phyloP scores from a whole-genome alignment of 2,113 vertebrate genomes.

The Connochaetes taurinus region DNA sequence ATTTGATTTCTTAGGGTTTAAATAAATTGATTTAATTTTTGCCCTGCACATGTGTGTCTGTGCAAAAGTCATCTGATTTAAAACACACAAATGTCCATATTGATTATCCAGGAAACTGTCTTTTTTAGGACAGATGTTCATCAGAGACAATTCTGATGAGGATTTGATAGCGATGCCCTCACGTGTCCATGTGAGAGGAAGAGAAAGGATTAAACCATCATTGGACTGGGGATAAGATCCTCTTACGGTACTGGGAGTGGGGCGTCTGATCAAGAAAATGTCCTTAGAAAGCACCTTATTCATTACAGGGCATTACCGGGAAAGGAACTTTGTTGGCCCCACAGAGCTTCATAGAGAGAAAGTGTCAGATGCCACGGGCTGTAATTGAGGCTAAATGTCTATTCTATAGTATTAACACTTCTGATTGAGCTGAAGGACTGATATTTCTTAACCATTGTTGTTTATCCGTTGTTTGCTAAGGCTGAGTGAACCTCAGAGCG shows the following conservation, averaged over 20 bases:
- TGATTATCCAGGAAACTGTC: not conserved
- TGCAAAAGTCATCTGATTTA: not conserved
- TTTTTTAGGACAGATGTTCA: not conserved
- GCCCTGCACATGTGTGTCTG: not conserved
- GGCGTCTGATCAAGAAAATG: not conserved
- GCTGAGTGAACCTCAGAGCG: fast-evolving
- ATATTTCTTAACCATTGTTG: not conserved
- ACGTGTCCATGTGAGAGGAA: fast-evolving
- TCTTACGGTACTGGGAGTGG: not conserved
- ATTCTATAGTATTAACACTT: not conserved
- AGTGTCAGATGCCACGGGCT: not conserved
- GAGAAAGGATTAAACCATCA: not conserved
- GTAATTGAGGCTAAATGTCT: fast-evolving
- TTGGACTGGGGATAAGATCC: not conserved
- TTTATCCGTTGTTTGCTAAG: fast-evolving
- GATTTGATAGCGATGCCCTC: fast-evolving
- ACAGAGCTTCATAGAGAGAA: not conserved
- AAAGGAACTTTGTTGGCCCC: not conserved
- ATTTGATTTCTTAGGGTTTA: not conserved
- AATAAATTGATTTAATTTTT: not conserved
- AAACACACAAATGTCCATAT: not conserved
- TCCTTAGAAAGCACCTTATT: not conserved
- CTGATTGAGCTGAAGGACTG: not conserved
- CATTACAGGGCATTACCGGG: not conserved
- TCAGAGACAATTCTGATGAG: not conserved